Conservation (phyloP, 2,888 invertebrate genomes). For the Drosophila bunnanda region DNA sequence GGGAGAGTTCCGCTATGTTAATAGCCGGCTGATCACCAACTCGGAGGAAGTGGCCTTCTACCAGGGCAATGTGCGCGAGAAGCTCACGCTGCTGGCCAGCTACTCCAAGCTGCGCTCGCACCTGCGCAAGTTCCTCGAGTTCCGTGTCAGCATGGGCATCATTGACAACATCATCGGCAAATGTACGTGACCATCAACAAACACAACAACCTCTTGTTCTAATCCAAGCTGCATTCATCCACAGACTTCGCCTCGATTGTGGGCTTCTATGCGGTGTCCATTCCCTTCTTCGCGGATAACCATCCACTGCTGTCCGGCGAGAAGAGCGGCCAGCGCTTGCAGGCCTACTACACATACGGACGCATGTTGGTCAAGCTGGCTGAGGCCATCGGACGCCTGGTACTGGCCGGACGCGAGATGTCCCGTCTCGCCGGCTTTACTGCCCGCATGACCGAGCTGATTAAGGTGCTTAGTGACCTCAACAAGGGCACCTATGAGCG, state of each 20-base stretch:
- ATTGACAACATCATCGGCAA: conserved; percentile 98
- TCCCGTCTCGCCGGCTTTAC: conserved; percentile 97
- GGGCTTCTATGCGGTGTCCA: conserved; percentile 97
- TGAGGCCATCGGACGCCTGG: conserved; percentile 97
- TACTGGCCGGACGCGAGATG: conserved; percentile 97
- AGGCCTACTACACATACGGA: conserved; percentile 98
- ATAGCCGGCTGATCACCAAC: conserved; percentile 97
- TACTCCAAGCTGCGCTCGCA: conserved; percentile 95
- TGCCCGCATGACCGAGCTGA: conserved; percentile 94
- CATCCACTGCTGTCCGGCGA: conserved; percentile 89
- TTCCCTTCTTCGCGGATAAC: conserved; percentile 93
- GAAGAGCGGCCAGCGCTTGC: conserved; percentile 91
- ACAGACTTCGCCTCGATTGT: conserved; percentile 97
- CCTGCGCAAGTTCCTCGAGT: conserved; percentile 93
- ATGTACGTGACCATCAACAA: conserved; percentile 86
- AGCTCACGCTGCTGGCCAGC: conserved; percentile 93
- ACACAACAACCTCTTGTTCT: not conserved
- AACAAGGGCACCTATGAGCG: conserved; percentile 90
- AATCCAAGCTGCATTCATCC: too few relatives aligned
- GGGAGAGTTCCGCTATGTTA: conserved; percentile 98
- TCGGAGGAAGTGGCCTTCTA: conserved; percentile 93
- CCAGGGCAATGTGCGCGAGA: conserved; percentile 94
- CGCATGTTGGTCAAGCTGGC: conserved; percentile 93
- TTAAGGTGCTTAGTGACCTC: conserved; percentile 92
- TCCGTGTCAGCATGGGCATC: conserved; percentile 96